Conservation (phyloP, 2,113 vertebrate genomes). For the Merops nubicus region DNA sequence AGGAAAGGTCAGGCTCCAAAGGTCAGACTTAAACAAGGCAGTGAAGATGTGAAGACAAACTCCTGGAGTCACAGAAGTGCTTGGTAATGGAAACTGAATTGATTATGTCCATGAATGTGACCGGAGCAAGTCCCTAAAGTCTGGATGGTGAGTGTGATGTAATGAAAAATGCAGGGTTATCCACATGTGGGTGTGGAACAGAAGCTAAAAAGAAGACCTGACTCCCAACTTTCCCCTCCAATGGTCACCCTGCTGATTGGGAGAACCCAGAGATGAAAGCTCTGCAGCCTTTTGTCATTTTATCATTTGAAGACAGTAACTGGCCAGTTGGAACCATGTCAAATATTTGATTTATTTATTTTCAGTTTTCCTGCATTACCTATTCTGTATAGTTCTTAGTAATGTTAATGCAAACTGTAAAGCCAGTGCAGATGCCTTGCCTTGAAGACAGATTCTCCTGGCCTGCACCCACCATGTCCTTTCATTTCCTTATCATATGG, state of each 20-base stretch:
- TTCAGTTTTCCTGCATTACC: not conserved
- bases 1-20: not conserved
- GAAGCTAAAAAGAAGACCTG: not conserved
- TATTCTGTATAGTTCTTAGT: not conserved
- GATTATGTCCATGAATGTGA: not conserved
- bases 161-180: not conserved
- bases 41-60: not conserved
- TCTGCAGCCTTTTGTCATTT: not conserved
- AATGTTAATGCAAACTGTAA: not conserved
- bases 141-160: not conserved
- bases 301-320: not conserved
- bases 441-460: not conserved
- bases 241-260: not conserved
- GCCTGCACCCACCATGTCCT: not conserved
- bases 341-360: not conserved
- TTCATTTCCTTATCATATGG: not conserved
- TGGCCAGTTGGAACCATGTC: not conserved
- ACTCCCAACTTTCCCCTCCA: not conserved
- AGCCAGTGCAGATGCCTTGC: not conserved
- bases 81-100: not conserved
- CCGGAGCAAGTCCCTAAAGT: not conserved
- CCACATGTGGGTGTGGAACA: not conserved
- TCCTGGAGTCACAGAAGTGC: not conserved
- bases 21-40: not conserved
- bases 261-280: not conserved